Evolutionary conservation across 1,140 invertebrate genomes (phyloP).

Genomic region (Ceratoteleas bidentatus): DNA sequence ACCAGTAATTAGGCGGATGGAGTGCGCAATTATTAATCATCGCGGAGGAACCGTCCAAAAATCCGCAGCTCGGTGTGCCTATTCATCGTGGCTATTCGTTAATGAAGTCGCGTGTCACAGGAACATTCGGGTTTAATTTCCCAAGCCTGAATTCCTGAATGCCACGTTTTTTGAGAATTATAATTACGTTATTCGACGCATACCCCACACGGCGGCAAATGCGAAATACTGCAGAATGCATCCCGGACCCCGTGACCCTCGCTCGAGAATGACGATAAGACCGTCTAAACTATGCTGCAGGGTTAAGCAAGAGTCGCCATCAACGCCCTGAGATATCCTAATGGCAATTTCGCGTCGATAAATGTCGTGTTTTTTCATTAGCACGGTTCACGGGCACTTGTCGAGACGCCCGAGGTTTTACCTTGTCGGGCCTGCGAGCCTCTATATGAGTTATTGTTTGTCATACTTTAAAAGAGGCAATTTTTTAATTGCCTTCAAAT

Average conservation of each 20-base stretch:
- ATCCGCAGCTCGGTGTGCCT: conserved; percentile 53
- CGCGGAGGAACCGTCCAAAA: conserved; percentile 32
- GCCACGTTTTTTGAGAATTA: conserved; percentile 66
- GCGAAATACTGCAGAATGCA: conserved; percentile 63
- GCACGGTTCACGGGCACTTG: not conserved
- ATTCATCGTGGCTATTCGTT: conserved; percentile 62
- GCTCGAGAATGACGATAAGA: conserved; percentile 57
- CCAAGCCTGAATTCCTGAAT: conserved; percentile 43
- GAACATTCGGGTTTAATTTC: conserved; percentile 60
- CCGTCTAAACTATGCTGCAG: conserved; percentile 58
- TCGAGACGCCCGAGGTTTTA: not conserved
- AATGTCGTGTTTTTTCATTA: conserved; percentile 37
- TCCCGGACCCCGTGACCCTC: conserved; percentile 39
- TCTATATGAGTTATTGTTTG: not conserved
- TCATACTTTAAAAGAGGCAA: not conserved
- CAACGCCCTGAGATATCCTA: conserved; percentile 41
- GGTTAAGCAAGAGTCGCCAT: conserved; percentile 57
- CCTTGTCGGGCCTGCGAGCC: not conserved
- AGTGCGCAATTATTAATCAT: conserved; percentile 61
- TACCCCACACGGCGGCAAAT: conserved; percentile 54
- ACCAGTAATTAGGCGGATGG: conserved; percentile 62
- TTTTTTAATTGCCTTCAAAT: too few species aligned
- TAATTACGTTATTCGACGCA: conserved; percentile 65
- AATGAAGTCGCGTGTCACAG: conserved; percentile 68
- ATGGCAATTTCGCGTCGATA: conserved; percentile 41